These are phyloP conservation scores for Volucella bombylans DNA, from an alignment of 2,888 invertebrate genomes.

Conservation along the genomic window DNA sequence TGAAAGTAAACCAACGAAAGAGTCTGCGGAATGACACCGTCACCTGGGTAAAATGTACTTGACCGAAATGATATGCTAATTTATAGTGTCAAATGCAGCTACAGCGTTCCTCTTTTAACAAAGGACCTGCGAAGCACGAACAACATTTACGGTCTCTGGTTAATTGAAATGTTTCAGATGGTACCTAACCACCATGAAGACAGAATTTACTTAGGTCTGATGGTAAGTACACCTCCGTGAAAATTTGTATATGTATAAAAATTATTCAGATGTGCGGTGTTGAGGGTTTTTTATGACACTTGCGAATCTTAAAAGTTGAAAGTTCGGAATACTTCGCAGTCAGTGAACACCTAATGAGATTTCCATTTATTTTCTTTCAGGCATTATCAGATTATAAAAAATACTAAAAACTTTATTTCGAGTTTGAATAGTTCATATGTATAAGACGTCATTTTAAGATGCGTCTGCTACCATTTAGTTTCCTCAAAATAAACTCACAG, in stretches of 20 bases:
- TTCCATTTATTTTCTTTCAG: no score
- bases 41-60: constrained; percentile 19
- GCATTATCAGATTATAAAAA: no score
- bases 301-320: no score
- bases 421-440: no score
- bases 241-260: constrained; percentile 3
- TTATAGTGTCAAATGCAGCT: constrained; percentile 9
- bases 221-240: background rate
- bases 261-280: background rate
- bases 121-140: constrained; percentile 2
- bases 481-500: no score
- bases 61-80: constrained; percentile 28
- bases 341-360: no score
- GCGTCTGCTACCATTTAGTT: no score
- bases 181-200: background rate
- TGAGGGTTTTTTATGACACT: no score
- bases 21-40: constrained; percentile 1
- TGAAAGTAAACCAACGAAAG: background rate
- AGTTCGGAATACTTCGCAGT: no score
- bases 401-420: no score
- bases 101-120: constrained; percentile 6
- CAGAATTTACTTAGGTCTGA: background rate
- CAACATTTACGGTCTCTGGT: constrained; percentile 7
- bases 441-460: no score
- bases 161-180: constrained; percentile 34